These are phyloP conservation scores for Cataglyphis rosenhaueri DNA, from an alignment of 2,888 invertebrate species.

Conservation along the genomic window DNA sequence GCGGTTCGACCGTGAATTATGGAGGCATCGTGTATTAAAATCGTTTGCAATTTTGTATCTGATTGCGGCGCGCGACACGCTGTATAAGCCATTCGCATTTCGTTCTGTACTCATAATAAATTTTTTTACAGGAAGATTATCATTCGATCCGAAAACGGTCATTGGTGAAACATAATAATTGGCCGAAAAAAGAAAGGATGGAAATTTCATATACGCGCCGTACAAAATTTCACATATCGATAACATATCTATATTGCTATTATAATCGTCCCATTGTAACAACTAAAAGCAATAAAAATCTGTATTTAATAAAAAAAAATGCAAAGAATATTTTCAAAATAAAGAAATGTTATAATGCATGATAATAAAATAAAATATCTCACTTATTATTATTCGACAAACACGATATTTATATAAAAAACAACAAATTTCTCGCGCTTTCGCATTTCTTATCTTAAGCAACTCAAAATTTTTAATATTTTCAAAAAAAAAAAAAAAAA, in stretches of 20 bases:
- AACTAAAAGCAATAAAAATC: neutral
- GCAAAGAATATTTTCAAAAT: neutral
- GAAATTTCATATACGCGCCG: neutral
- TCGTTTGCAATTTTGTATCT: constrained; percentile 73
- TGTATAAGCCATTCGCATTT: constrained; percentile 62
- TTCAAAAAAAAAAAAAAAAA: neutral
- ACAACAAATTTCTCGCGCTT: no score
- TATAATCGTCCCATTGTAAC: neutral
- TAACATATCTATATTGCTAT: neutral
- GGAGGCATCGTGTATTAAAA: constrained; percentile 72
- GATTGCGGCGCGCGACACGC: constrained; percentile 59
- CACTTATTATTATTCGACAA: neutral
- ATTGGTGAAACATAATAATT: constrained; percentile 33
- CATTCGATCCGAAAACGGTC: constrained; percentile 21
- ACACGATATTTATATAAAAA: neutral
- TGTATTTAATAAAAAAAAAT: constrained; percentile 1
- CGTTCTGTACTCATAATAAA: constrained; percentile 43
- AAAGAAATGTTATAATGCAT: neutral
- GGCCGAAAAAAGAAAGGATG: neutral
- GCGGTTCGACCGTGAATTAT: constrained; percentile 70
- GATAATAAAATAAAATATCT: neutral
- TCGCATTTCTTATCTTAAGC: neutral
- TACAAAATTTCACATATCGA: constrained; percentile 3
- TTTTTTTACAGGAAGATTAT: constrained; percentile 59
- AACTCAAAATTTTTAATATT: neutral